Base-by-base conservation (phyloP, 2,797 vertebrate genomes). In the Microcaecilia unicolor region DNA sequence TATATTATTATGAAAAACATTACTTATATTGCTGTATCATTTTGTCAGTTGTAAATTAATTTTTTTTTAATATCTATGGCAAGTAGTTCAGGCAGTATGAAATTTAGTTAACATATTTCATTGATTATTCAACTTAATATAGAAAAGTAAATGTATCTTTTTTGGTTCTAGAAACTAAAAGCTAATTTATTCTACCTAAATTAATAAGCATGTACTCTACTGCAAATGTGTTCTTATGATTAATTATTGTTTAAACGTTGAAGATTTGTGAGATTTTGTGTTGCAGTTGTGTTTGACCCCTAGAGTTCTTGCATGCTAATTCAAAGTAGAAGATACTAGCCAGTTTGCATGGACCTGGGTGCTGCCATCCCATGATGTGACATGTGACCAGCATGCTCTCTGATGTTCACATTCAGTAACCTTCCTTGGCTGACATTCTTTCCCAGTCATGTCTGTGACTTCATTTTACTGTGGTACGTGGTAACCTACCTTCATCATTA, bases 291-390 rank as follows among this genome's bases (percentile, higher is more conserved):
- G 57, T 74, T 73, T 76, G 72, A 54, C 59, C 62, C 65, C n/a
- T 58, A 65, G 72, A 54, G 55, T 62, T 29, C 58, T 78, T 82
- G 82, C 79, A 83, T 84, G 83, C 69, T 81, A 80, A 69, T 76
- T 62, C 72, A 61, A n/a, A n/a, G 25, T 78, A 72, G 72, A 79
- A 84, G 88, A 90, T n/a, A n/a, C 59, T 75, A 78, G 79, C 70
- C 70, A 62, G 70, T 79, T 83, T 92, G 92, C 92, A 93, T 92
- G 92, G 78, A 64, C 74, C 74, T 72, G 58, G 63, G 53, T 34
- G 65, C 68, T 53, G 61, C 63, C 47, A 32, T n/a, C n/a, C n/a
- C n/a, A 67, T 48, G 67, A 53, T 4, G 56, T 53, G n/a, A n/a
- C n/a, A n/a, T n/a, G n/a, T n/a, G 61, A 73, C 63, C 45, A 61